Evolutionary conservation across 2,797 vertebrate species (phyloP), one percentile per base, ranked within the genome.

Genomic region (Myotis findleyi): DNA sequence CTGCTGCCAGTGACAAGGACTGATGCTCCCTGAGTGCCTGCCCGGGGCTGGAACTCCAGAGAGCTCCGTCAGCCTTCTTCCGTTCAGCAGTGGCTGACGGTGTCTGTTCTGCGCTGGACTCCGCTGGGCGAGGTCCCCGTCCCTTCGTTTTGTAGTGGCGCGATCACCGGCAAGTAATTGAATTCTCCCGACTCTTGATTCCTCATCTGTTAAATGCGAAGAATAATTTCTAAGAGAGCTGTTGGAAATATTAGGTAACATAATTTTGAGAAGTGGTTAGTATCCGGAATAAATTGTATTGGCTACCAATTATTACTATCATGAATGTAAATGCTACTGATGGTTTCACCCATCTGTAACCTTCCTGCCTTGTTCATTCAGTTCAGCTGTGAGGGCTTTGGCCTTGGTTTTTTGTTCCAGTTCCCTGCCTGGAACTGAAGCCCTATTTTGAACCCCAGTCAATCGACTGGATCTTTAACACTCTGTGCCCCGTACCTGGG

Each of bases 391-490:
- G 11, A 71, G 14, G 7, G 7, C 23, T 84, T 86, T 95, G n/a
- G 11, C 55, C 8, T 91, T 84, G 6, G 11, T 36, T 83, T 76
- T 89, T 55, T 36, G 83, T 79, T 83, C 53, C 25, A 66, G 47
- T 51, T 84, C 9, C 44, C 51, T 75, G 38, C 33, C 69, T 88
- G 25, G 51, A 89, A 41, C 75, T 30, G 72, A 89, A 92, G 49
- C 23, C 23, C 51, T 87, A 6, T 33, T 92, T 81, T 59, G 62
- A 76, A 71, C 9, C 33, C 3, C n/a, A 10, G 1, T 62, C 33
- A 47, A 7, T 3, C 76, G 47, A 18, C 33, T 85, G 64, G 49
- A 57, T 57, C 80, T 51, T 62, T 89, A 55, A 27, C 0, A 20
- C 2, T 3, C 49, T 25, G 10, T 44, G 47, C 6, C 20, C 33